A percentile compares a stretch with the other conserved stretches of the same genome.
Conservation (phyloP, 2,113 vertebrate species). For the Sciurus niger region DNA sequence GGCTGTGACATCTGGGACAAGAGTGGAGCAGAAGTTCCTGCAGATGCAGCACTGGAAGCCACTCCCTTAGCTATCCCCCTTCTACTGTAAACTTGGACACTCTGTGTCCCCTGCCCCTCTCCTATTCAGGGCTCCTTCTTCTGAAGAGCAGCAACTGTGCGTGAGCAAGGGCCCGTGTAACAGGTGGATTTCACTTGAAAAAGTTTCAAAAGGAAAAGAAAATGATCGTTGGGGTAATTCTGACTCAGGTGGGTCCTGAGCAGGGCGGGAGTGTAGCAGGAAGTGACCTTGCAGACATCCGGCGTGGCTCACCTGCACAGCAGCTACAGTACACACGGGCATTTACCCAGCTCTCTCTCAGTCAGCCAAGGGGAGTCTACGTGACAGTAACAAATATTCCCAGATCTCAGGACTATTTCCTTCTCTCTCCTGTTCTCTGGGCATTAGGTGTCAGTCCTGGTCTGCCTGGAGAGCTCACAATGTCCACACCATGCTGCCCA, state of each 20-base stretch:
- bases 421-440: fast-evolving
- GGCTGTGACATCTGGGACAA: constrained; percentile 72
- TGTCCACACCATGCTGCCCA: too few relatives aligned
- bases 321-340: too few relatives aligned
- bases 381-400: not conserved
- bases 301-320: fast-evolving
- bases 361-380: not conserved
- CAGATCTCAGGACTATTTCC: not conserved
- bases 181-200: not conserved
- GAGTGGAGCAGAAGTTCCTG: constrained; percentile 54
- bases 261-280: too few relatives aligned
- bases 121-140: not conserved
- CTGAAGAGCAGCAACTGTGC: not conserved
- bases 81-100: not conserved
- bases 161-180: not conserved
- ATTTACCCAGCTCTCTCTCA: fast-evolving
- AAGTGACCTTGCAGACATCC: not conserved
- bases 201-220: constrained; percentile 23
- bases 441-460: not conserved
- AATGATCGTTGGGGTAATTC: not conserved
- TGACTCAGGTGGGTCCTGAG: not conserved
- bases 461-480: too few relatives aligned
- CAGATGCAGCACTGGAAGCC: constrained; percentile 35
- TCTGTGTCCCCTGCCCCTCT: too few relatives aligned
- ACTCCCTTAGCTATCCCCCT: not conserved